Conservation (phyloP, 2,797 vertebrate species). For the Eulemur albifrons region DNA sequence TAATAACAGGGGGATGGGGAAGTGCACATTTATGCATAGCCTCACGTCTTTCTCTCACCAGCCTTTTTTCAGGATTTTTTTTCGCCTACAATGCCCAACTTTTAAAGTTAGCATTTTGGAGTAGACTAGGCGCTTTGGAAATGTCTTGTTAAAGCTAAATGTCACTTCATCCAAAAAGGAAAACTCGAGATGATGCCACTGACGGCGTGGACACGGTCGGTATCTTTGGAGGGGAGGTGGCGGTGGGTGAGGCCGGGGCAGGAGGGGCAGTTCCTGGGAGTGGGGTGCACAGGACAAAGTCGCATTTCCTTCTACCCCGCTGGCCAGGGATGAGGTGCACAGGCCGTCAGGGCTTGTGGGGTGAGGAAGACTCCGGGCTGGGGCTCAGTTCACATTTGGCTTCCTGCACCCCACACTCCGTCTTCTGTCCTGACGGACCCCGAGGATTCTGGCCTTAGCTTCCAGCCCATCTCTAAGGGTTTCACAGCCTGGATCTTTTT, state of each 20-base stretch:
- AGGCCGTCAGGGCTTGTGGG: not conserved
- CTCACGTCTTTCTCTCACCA: conserved; percentile 50
- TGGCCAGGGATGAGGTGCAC: not conserved
- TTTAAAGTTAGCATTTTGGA: conserved; percentile 76
- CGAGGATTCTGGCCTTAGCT: not conserved
- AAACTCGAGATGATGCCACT: conserved; percentile 64
- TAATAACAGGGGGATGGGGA: not conserved
- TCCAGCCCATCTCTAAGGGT: not conserved
- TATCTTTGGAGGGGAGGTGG: conserved; percentile 65
- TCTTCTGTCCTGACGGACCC: not conserved
- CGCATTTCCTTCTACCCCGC: not conserved
- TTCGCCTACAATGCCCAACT: conserved; percentile 67
- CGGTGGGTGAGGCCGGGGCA: not conserved
- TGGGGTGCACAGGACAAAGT: not conserved
- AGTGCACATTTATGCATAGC: conserved; percentile 45
- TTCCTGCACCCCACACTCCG: not conserved
- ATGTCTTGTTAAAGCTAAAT: conserved; percentile 86
- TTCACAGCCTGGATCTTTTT: not conserved
- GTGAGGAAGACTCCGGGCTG: not conserved
- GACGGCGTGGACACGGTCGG: conserved; percentile 25
- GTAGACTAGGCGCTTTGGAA: conserved; percentile 85
- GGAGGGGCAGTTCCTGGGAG: not conserved
- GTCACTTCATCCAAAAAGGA: conserved; percentile 81
- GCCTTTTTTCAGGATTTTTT: conserved; percentile 47
- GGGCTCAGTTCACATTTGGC: not conserved